These are phyloP conservation scores for Periophthalmus magnuspinnatus DNA, from an alignment of 2,797 vertebrate species.

Conservation along the genomic window DNA sequence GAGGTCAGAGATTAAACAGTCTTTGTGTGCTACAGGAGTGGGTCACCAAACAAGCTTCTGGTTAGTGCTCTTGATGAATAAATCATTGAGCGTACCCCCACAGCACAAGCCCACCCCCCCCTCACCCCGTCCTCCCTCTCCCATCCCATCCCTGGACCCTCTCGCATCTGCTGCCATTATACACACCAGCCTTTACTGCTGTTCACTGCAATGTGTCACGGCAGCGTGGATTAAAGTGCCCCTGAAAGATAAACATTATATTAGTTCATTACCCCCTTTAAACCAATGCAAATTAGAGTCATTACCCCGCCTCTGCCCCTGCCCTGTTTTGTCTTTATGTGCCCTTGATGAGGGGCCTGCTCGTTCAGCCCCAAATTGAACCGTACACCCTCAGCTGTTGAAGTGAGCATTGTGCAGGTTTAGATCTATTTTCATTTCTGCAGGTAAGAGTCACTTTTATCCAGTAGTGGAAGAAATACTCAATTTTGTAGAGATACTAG, in stretches of 20 bases:
- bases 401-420: neutral
- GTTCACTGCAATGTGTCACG: conserved; percentile 84
- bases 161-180: conserved; percentile 88
- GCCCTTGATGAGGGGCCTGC: conserved; percentile 82
- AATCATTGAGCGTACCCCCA: conserved; percentile 76
- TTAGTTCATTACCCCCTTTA: conserved; percentile 99
- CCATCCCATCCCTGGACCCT: conserved; percentile 63
- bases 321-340: conserved; percentile 55
- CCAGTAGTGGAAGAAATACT: too few species aligned
- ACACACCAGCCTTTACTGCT: conserved; percentile 78
- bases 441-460: neutral
- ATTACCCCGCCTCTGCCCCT: conserved; percentile 80
- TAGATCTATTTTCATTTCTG: neutral
- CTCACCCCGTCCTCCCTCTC: conserved; percentile 70
- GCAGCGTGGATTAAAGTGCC: conserved; percentile 94
- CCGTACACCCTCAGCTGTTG: neutral
- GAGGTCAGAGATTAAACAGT: conserved; percentile 41
- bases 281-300: conserved; percentile 96
- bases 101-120: conserved; percentile 53
- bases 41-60: conserved; percentile 79
- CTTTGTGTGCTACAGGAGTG: conserved; percentile 39
- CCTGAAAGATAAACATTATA: conserved; percentile 99
- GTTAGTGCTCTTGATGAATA: conserved; percentile 89
- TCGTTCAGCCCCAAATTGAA: neutral
- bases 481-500: too few species aligned